Evolutionary conservation across 2,113 vertebrate genomes (phyloP), one percentile per base, ranked within the genome.

Genomic region (Sinosuthora webbiana): DNA sequence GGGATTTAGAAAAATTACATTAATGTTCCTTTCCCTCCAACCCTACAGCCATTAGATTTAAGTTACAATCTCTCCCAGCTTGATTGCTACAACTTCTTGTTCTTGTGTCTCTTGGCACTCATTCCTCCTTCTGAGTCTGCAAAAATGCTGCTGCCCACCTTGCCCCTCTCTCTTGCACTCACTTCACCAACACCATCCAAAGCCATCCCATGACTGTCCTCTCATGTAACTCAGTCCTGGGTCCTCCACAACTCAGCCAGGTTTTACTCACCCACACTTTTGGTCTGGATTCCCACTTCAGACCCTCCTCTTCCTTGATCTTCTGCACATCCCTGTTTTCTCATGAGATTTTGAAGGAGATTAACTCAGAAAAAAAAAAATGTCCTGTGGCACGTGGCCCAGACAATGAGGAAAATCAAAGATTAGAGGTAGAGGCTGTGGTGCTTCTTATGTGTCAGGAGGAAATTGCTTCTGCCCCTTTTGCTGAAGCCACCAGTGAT

Each of bases 1-100:
- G 77, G 83, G 93, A 92, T 95, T 96, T 90, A 92, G 80, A 94
- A 92, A 82, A 90, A 88, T 89, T 87, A 82, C 64, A 81, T 87
- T 94, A 95, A 78, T 75, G 45, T 88, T 93, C 37, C 21, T 93
- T 86, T 92, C 60, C 69, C n/a, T 93, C 37, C 57, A 90, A 78
- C 49, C 27, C 27, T 41, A 35, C 49, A 78, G 33, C 64, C 60
- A 68, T 86, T 88, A 89, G 69, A 78, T 88, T 92, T 87, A 81
- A 95, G 50, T 93, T 75, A 50, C 63, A 68, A 22, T 59, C 22
- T 83, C 56, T 89, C 69, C 41, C 37, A 67, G 65, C 14, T 19
- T 79, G 57, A 62, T 15, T 82, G 65, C 30, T 86, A 4, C 33
- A 83, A 60, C n/a, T 42, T 41, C 25, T 19, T 73, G 21, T 13